Evolutionary conservation across 2,888 invertebrate species (phyloP), one percentile per base, ranked within the genome.

Genomic region (Coenonympha arcania): DNA sequence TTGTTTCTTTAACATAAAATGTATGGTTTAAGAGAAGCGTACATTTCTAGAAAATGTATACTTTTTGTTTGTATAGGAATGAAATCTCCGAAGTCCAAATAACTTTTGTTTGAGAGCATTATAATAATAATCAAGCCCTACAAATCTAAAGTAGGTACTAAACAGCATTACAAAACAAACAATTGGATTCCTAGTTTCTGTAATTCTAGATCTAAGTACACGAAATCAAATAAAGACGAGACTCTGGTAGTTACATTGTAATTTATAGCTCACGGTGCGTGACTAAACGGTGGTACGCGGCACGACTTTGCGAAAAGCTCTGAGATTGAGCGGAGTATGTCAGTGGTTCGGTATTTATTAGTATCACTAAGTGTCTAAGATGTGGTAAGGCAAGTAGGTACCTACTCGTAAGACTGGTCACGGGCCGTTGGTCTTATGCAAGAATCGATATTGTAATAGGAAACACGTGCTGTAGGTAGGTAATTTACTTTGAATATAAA

Each of bases 371-470:
- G 13, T 33, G 1, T 55, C 28, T 52, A 52, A 59, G 59, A 57
- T 60, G 60, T 60, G 40, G 60, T 57, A 59, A 31, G 39, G 59
- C 55, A 56, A 15, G 24, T n/a, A n/a, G n/a, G n/a, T n/a, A n/a
- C n/a, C n/a, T 15, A 37, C 20, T 37, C 6, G 20, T 20, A 37
- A 60, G 56, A 46, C 54, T 52, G 51, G 61, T 57, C 55, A 54
- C 52, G 51, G 56, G 37, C 56, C 50, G 56, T 33, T 26, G 57
- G 62, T 59, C 51, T 76, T 76, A 65, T 69, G 69, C 62, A 74
- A 56, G 48, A 24, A n/a, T n/a, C n/a, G n/a, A n/a, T n/a, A n/a
- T 19, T 30, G 69, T 71, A 73, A 76, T 72, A 76, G 71, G 73
- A 73, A 61, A 50, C 43, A 44, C 31, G 6, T 31, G 6, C 15